Evolutionary conservation across 2,113 vertebrate genomes (phyloP).

Genomic region (Collichthys lucidus): DNA sequence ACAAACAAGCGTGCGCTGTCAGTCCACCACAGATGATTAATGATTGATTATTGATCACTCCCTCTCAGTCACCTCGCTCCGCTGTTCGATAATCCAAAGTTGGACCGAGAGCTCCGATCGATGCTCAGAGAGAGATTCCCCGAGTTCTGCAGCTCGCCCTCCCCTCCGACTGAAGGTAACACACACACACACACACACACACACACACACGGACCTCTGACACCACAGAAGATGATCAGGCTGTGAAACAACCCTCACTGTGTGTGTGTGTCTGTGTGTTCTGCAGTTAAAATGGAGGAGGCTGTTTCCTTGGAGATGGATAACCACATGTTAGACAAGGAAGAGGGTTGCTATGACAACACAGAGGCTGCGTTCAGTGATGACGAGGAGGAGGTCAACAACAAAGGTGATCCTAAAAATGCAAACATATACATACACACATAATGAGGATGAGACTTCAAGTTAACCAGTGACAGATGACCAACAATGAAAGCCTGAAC

Average conservation of each 20-base stretch:
- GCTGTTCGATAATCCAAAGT: slow-evolving; percentile 95
- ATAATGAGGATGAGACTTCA: too few species aligned
- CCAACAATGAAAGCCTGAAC: too few species aligned
- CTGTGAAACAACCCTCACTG: not conserved
- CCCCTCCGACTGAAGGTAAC: slow-evolving; percentile 93
- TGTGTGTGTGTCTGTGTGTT: slow-evolving; percentile 20
- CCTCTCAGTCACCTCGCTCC: slow-evolving; percentile 91
- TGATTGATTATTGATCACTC: not conserved
- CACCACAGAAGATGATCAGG: not conserved
- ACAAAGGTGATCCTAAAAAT: slow-evolving; percentile 85
- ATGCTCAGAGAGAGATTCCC: slow-evolving; percentile 98
- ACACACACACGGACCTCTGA: not conserved
- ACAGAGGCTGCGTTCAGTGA: slow-evolving; percentile 96
- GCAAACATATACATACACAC: too few species aligned
- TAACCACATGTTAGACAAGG: slow-evolving; percentile 93
- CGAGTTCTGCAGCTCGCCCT: slow-evolving; percentile 95
- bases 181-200: too few species aligned
- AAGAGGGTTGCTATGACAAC: slow-evolving; percentile 94
- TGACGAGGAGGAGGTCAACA: slow-evolving; percentile 93
- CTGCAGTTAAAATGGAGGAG: slow-evolving; percentile 93
- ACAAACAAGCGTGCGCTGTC: not conserved
- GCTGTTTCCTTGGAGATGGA: slow-evolving; percentile 92
- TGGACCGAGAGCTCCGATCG: slow-evolving; percentile 95
- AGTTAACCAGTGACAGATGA: too few species aligned
- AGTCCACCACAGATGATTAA: not conserved